Evolutionary conservation across 2,888 invertebrate species (phyloP).

Genomic region (Philereme transversata): DNA sequence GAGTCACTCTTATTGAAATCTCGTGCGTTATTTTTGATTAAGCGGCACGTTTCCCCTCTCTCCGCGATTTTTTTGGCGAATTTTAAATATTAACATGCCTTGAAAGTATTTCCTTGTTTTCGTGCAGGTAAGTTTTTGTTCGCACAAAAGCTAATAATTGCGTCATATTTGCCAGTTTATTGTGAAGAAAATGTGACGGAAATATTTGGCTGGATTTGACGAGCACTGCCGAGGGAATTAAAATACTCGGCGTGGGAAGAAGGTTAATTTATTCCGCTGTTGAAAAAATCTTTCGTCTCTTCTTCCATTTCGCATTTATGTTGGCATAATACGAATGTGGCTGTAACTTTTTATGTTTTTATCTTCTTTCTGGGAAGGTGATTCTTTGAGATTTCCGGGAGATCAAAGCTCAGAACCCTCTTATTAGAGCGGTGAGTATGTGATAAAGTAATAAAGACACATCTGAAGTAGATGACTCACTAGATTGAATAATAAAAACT

Average conservation of each 20-base stretch:
- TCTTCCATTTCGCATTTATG: slow-evolving; percentile 32
- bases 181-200: slow-evolving; percentile 39
- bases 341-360: slow-evolving; percentile 31
- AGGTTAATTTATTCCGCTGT: slow-evolving; percentile 35
- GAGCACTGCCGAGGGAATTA: slow-evolving; percentile 35
- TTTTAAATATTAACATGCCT: slow-evolving; percentile 59
- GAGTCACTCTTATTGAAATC: slow-evolving; percentile 73
- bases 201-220: slow-evolving; percentile 36
- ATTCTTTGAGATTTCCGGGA: slow-evolving; percentile 19
- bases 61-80: slow-evolving; percentile 42
- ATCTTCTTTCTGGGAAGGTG: slow-evolving; percentile 27
- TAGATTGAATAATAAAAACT: background rate
- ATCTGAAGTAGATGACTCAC: slow-evolving; percentile 14
- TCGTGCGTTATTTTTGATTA: slow-evolving; percentile 74
- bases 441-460: slow-evolving; percentile 25
- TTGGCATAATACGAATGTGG: slow-evolving; percentile 24
- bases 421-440: slow-evolving; percentile 18
- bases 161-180: slow-evolving; percentile 41
- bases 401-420: slow-evolving; percentile 23
- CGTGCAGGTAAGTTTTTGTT: slow-evolving; percentile 37
- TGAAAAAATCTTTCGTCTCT: slow-evolving; percentile 36
- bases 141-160: slow-evolving; percentile 35
- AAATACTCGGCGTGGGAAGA: slow-evolving; percentile 33
- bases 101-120: slow-evolving; percentile 47
- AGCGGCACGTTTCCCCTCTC: slow-evolving; percentile 46